phyloP scores from a whole-genome alignment of 2,888 invertebrate genomes.

The Clusia tigrina region DNA sequence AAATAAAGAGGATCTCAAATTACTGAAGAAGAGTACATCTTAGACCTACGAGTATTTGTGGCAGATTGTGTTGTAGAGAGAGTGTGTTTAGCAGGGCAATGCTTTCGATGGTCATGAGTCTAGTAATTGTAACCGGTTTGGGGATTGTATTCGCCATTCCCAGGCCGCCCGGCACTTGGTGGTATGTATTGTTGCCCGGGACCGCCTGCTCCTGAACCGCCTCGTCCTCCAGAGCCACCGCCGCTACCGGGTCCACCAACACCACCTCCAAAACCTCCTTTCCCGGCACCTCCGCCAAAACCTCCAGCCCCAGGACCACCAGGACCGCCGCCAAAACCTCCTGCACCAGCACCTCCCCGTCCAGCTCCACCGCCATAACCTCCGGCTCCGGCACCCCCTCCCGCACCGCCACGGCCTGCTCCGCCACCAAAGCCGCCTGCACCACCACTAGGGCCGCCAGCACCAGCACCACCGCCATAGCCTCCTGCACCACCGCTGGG shows the following conservation, averaged over 20 bases:
- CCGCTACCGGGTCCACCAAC: conserved; percentile 29
- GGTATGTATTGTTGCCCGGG: conserved; percentile 47
- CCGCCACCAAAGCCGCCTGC: conserved; percentile 23
- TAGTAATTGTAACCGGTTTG: conserved; percentile 66
- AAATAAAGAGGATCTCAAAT: conserved; percentile 16
- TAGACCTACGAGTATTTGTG: conserved; percentile 46
- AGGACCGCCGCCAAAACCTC: conserved; percentile 30
- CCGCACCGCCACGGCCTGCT: conserved; percentile 20
- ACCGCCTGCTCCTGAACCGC: conserved; percentile 33
- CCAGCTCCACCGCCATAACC: conserved; percentile 40
- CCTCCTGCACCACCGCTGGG: conserved; percentile 15
- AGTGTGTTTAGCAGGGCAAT: conserved; percentile 34
- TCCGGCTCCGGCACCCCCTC: conserved; percentile 30
- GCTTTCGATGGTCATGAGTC: conserved; percentile 28
- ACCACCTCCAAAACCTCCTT: conserved; percentile 19
- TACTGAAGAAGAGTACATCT: conserved; percentile 28
- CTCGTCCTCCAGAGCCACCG: conserved; percentile 27
- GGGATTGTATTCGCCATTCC: conserved; percentile 64
- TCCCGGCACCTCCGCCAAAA: conserved; percentile 23
- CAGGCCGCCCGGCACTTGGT: conserved; percentile 48
- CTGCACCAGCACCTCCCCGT: conserved; percentile 24
- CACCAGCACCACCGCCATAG: conserved; percentile 31
- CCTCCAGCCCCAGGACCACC: conserved; percentile 42
- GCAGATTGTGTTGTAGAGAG: conserved; percentile 43
- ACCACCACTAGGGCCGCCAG: conserved; percentile 22